Conservation (phyloP, 2,797 vertebrate genomes). For the Pithecia hirsuta region DNA sequence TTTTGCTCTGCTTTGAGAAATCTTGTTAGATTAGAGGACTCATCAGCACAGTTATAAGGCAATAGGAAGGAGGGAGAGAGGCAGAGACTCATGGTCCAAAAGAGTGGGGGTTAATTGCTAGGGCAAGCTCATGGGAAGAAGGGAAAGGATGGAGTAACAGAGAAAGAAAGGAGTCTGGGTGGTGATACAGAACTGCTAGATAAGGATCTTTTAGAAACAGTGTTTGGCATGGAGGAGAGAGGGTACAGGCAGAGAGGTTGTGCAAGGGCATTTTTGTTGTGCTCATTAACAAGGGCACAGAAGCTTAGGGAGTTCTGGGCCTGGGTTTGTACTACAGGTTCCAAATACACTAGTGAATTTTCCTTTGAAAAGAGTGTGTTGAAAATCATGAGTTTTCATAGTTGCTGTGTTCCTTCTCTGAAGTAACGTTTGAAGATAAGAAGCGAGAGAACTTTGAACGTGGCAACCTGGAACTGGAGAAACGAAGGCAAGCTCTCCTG, state of each 20-base stretch:
- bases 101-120: background rate
- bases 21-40: background rate
- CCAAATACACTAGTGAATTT: background rate
- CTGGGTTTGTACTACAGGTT: background rate
- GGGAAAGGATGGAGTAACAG: background rate
- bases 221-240: accelerated
- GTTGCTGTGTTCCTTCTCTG: background rate
- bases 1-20: background rate
- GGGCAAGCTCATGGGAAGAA: background rate
- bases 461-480: conserved; percentile 97
- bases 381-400: background rate
- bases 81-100: background rate
- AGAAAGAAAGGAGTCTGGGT: background rate
- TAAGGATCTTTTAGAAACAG: background rate
- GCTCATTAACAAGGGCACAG: background rate
- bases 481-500: conserved; percentile 93
- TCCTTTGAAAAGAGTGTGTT: background rate
- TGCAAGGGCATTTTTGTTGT: background rate
- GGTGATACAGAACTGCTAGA: background rate
- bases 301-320: background rate
- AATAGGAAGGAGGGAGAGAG: background rate
- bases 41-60: background rate
- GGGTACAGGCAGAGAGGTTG: background rate
- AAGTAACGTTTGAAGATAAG: conserved; percentile 98
- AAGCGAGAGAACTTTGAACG: conserved; percentile 98